These are phyloP conservation scores for Megaleporinus macrocephalus DNA, from an alignment of 2,113 vertebrate species.

Conservation along the genomic window DNA sequence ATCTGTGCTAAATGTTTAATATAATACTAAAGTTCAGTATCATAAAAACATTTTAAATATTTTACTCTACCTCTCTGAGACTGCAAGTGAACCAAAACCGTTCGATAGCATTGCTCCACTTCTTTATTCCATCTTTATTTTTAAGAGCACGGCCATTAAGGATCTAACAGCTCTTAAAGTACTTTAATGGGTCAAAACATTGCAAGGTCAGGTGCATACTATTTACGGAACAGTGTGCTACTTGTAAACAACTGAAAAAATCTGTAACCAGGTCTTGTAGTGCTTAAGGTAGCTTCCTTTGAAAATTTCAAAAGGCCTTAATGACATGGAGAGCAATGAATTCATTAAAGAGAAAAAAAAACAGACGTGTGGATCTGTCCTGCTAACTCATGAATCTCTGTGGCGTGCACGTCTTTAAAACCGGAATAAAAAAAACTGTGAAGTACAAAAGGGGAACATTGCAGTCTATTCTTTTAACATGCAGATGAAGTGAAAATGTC, in stretches of 20 bases:
- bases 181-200: not conserved
- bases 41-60: too few relatives aligned
- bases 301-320: not conserved
- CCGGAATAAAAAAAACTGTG: conserved; percentile 13
- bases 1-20: too few relatives aligned
- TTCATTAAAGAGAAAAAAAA: conserved; percentile 28
- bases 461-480: conserved; percentile 15
- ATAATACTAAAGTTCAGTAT: too few relatives aligned
- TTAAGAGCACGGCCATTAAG: not conserved
- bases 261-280: not conserved
- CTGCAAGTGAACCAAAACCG: too few relatives aligned
- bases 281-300: not conserved
- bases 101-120: not conserved
- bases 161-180: not conserved
- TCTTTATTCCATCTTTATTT: not conserved
- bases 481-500: conserved; percentile 27
- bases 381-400: not conserved
- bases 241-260: not conserved
- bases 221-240: not conserved
- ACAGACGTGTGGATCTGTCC: conserved; percentile 5
- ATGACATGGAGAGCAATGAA: conserved; percentile 3
- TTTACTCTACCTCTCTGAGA: too few relatives aligned
- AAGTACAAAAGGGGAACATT: conserved; percentile 1
- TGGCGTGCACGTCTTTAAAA: conserved; percentile 7
- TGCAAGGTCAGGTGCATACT: not conserved